These are phyloP conservation scores for Cyaniris semiargus DNA, from an alignment of 2,888 invertebrate genomes.

Conservation along the genomic window DNA sequence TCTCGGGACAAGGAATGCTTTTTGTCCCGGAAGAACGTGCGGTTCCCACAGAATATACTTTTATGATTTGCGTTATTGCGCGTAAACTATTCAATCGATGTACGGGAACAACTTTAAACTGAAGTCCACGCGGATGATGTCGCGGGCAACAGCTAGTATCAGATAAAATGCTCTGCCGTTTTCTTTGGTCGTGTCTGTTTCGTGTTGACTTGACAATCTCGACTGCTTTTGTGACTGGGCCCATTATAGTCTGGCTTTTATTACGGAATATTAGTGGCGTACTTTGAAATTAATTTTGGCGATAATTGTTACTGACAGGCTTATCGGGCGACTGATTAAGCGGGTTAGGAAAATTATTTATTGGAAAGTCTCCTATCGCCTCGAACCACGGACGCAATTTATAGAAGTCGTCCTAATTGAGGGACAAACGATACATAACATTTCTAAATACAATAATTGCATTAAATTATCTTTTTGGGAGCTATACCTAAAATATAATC, in stretches of 20 bases:
- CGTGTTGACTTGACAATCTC: not conserved
- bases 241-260: not conserved
- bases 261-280: not conserved
- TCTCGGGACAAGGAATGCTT: too few species aligned
- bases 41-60: too few species aligned
- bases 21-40: too few species aligned
- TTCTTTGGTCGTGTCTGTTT: not conserved
- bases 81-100: too few species aligned
- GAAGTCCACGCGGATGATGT: too few species aligned
- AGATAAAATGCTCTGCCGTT: not conserved
- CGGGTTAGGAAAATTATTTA: conserved; percentile 16
- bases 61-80: too few species aligned
- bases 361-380: not conserved
- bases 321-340: not conserved
- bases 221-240: not conserved
- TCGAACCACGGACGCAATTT: not conserved
- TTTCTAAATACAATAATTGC: too few species aligned
- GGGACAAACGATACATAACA: not conserved
- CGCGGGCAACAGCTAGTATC: not conserved
- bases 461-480: too few species aligned
- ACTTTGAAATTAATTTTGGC: conserved; percentile 8
- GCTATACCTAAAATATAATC: too few species aligned
- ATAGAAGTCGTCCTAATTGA: not conserved
- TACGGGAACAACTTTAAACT: too few species aligned
- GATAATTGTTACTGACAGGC: not conserved